A percentile compares a stretch with the other conserved stretches of the same genome.
Conservation (phyloP, 2,113 vertebrate species). For the Thermophis baileyi region DNA sequence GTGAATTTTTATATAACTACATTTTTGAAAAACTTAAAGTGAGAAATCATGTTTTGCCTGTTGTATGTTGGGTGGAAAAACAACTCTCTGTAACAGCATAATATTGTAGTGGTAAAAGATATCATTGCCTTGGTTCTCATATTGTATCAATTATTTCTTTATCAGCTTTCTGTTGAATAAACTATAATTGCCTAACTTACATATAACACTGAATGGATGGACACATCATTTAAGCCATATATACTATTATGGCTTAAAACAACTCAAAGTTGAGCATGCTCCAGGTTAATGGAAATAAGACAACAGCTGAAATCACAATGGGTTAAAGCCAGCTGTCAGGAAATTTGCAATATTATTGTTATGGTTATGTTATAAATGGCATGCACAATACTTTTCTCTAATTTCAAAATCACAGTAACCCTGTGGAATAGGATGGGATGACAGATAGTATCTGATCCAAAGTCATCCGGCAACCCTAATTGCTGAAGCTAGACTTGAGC, state of each 20-base stretch:
- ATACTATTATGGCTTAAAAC: background rate
- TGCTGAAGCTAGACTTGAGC: background rate
- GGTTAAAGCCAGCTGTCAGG: background rate
- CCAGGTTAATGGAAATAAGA: background rate
- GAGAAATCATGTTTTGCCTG: background rate
- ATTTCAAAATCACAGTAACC: background rate
- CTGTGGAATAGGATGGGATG: background rate
- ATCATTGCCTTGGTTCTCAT: background rate
- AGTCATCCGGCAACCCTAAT: background rate
- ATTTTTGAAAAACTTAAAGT: background rate
- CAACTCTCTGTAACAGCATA: background rate
- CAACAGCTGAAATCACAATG: background rate
- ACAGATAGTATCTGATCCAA: background rate
- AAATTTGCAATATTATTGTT: background rate
- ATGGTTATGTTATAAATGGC: background rate
- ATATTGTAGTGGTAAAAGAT: background rate
- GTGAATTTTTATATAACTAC: background rate
- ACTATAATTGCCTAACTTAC: background rate
- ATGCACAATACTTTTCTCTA: background rate
- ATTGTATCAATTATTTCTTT: background rate
- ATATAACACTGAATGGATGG: background rate
- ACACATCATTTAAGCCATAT: background rate
- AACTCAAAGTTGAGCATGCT: background rate
- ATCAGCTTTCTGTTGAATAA: background rate
- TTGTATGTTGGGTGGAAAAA: background rate